phyloP scores from a whole-genome alignment of 2,113 vertebrate species.

The Uria aalge region DNA sequence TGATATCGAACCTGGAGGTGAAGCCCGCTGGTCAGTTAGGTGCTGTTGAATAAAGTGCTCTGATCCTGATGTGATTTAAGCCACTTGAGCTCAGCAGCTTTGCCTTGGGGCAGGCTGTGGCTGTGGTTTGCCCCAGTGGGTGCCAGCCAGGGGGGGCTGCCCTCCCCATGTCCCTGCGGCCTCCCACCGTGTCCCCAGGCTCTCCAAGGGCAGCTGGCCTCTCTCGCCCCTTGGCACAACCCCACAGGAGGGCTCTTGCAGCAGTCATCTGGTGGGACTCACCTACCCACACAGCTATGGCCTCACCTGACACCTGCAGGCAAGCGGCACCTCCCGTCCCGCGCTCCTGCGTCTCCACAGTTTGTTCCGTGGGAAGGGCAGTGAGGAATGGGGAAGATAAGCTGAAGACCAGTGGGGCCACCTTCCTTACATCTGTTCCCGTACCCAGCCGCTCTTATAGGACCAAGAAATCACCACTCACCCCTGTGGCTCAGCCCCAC shows the following conservation, averaged over 20 bases:
- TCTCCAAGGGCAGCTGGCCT: not conserved
- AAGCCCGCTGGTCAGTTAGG: not conserved
- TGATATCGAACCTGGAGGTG: not conserved
- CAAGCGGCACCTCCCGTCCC: not conserved
- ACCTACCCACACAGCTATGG: not conserved
- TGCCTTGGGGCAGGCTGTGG: not conserved
- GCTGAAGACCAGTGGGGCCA: not conserved
- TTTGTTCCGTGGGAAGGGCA: not conserved
- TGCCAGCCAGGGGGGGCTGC: not conserved
- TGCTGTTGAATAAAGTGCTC: not conserved
- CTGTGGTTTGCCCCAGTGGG: not conserved
- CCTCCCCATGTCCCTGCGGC: rapidly evolving
- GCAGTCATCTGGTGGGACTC: not conserved
- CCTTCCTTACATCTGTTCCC: not conserved
- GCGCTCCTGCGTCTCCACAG: too few relatives aligned
- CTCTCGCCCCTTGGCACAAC: not conserved
- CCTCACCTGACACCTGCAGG: not conserved
- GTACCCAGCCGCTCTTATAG: not conserved
- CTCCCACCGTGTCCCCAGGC: rapidly evolving
- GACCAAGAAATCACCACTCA: not conserved
- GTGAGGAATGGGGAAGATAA: not conserved
- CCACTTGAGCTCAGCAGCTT: not conserved
- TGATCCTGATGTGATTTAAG: not conserved
- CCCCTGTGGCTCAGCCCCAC: not conserved
- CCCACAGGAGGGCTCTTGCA: not conserved